These are phyloP conservation scores for Dermolepida albohirtum DNA, from an alignment of 2,888 invertebrate genomes.

Conservation along the genomic window DNA sequence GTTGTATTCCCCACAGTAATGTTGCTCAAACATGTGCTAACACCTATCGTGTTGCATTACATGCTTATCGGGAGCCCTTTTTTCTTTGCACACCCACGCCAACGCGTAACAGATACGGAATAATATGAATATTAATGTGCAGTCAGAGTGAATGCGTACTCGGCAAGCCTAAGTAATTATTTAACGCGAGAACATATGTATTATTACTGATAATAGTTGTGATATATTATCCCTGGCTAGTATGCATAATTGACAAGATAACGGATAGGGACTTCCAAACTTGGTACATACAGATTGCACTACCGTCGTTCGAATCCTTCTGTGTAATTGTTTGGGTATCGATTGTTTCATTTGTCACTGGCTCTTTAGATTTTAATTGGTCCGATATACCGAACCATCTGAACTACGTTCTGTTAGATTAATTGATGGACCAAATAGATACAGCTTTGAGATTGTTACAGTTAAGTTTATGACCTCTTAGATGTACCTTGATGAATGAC, in stretches of 20 bases:
- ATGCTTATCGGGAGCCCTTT: constrained; percentile 12
- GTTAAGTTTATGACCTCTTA: constrained; percentile 24
- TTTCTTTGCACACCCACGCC: constrained; percentile 6
- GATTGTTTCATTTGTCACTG: constrained; percentile 11
- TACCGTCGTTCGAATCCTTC: not conserved
- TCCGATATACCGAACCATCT: constrained; percentile 7
- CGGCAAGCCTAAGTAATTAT: constrained; percentile 17
- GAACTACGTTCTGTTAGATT: constrained; percentile 3
- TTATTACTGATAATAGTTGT: constrained; percentile 28
- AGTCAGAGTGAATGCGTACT: constrained; percentile 15
- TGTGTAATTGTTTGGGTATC: constrained; percentile 5
- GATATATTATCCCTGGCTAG: constrained; percentile 20
- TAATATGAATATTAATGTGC: constrained; percentile 27
- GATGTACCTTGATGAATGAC: constrained; percentile 15
- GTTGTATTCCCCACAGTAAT: not conserved
- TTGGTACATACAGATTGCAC: constrained; percentile 9
- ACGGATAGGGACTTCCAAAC: constrained; percentile 16
- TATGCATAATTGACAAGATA: constrained; percentile 36
- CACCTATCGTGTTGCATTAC: constrained; percentile 12
- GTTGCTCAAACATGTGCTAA: constrained; percentile 9
- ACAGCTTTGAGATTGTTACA: constrained; percentile 14
- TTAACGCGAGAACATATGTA: constrained; percentile 19
- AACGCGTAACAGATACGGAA: constrained; percentile 19
- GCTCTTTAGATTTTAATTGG: constrained; percentile 27
- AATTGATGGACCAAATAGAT: constrained; percentile 16